Conservation (phyloP, 2,888 invertebrate genomes). For the Euzetes globulus region DNA sequence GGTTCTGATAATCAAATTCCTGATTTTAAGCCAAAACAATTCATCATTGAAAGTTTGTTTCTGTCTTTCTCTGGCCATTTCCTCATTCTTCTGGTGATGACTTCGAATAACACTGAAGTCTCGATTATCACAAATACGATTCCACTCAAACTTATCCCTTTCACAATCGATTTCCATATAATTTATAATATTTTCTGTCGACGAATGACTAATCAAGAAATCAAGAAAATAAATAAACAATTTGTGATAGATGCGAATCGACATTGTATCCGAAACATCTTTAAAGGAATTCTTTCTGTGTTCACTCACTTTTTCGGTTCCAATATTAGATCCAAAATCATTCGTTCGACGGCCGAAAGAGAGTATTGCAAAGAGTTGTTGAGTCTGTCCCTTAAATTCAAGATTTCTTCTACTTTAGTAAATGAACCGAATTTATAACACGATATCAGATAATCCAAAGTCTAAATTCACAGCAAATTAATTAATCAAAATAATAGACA, state of each 20-base stretch:
- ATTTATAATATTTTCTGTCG: constrained; percentile 52
- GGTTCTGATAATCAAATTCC: constrained; percentile 47
- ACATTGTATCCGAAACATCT: too few species aligned
- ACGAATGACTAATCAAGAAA: constrained; percentile 45
- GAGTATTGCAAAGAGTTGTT: constrained; percentile 72
- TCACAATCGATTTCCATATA: constrained; percentile 57
- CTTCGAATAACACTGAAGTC: constrained; percentile 60
- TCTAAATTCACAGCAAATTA: constrained; percentile 52
- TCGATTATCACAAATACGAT: constrained; percentile 62
- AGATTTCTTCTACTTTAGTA: constrained; percentile 72
- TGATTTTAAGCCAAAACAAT: constrained; percentile 46
- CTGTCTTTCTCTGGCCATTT: not conserved
- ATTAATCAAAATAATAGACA: constrained; percentile 20
- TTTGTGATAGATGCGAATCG: too few species aligned
- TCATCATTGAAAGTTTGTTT: constrained; percentile 14
- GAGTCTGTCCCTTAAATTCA: constrained; percentile 70
- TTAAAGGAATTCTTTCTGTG: constrained; percentile 31
- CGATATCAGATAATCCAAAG: constrained; percentile 79
- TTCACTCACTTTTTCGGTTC: constrained; percentile 48
- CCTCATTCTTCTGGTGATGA: constrained; percentile 19
- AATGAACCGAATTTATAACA: constrained; percentile 93
- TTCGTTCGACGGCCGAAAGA: constrained; percentile 59
- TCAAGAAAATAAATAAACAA: too few species aligned
- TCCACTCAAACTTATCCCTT: constrained; percentile 57
- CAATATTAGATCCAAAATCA: constrained; percentile 60